Conservation (phyloP, 2,113 vertebrate genomes). For the Falco punctatus region DNA sequence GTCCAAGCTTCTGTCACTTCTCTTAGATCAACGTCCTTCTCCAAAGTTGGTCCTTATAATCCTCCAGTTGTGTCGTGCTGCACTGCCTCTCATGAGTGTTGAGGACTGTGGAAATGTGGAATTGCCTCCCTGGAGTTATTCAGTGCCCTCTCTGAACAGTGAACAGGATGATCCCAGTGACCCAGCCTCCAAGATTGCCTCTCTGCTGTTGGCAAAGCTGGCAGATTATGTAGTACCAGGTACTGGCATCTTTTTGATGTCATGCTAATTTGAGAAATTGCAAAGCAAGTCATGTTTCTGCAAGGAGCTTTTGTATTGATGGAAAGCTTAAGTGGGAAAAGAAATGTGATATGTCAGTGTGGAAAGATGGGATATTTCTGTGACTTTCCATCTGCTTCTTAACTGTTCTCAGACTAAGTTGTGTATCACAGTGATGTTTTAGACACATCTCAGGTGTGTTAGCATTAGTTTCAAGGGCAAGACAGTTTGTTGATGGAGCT, state of each 20-base stretch:
- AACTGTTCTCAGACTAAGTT: not conserved
- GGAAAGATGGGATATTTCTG: not conserved
- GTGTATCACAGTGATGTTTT: not conserved
- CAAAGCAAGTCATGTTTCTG: not conserved
- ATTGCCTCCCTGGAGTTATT: conserved; percentile 95
- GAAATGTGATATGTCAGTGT: not conserved
- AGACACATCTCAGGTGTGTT: not conserved
- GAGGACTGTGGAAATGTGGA: conserved; percentile 97
- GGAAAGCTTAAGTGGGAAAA: not conserved
- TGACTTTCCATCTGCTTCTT: not conserved
- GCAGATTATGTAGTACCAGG: conserved; percentile 99
- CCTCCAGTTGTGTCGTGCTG: conserved; percentile 93
- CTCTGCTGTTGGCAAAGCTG: conserved; percentile 91
- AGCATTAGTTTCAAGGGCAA: not conserved
- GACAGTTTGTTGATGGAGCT: not conserved
- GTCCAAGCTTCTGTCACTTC: conserved; percentile 94
- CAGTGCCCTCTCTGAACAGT: conserved; percentile 88
- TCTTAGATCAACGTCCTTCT: conserved; percentile 95
- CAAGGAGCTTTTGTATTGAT: not conserved
- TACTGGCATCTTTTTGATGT: conserved; percentile 27
- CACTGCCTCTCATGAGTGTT: conserved; percentile 96
- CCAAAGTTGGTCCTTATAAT: conserved; percentile 98
- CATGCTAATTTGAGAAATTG: not conserved
- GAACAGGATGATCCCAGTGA: conserved; percentile 94
- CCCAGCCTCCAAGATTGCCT: conserved; percentile 94